Base-by-base conservation (phyloP, 2,113 vertebrate genomes). In the Cygnus buccinator region DNA sequence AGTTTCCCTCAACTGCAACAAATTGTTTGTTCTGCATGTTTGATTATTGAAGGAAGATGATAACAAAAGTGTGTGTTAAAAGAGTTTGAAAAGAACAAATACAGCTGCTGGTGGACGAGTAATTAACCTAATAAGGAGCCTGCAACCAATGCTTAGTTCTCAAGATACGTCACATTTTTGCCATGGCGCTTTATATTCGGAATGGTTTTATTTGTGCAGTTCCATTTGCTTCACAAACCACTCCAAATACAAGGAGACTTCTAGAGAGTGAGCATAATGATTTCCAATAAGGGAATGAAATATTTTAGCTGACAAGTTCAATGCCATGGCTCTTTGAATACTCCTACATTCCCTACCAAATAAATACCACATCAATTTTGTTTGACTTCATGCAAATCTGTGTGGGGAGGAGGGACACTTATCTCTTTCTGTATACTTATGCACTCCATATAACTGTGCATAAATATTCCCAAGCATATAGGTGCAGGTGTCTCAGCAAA, bases 241-340 rank as follows among this genome's bases (percentile, higher is more conserved):
- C 83, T 90, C 76, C 73, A 52, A 95, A 91, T 33, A 89, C 25
- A 58, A 70, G 33, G 58, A 75, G 62, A 55, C 75, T 91, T 95
- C 66, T 82, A 39, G 89, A 91, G 84, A 92, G 73, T 23, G 54
- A 87, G 74, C 93, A 31, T 91, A 94, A 89, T 87, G 91, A 96
- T 96, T 95, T 96, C 86, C 94, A 95, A 92, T 96, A 96, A 82
- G 18, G 72, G 77, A 79, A 85, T 94, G 86, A 96, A 96, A 83
- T 97, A 91, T 89, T 95, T 80, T 9, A 76, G 89, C 91, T 94
- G 91, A 85, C 86, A 62, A 83, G 71, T 89, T 94, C 84, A 82
- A 81, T 92, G 89, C 58, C 29, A 39, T 43, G 70, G 80, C 74
- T 94, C 80, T 92, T 86, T 5, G 81, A 85, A 84, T 95, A 77